These are phyloP conservation scores for Gobius niger DNA, from an alignment of 2,113 vertebrate species.

Conservation along the genomic window DNA sequence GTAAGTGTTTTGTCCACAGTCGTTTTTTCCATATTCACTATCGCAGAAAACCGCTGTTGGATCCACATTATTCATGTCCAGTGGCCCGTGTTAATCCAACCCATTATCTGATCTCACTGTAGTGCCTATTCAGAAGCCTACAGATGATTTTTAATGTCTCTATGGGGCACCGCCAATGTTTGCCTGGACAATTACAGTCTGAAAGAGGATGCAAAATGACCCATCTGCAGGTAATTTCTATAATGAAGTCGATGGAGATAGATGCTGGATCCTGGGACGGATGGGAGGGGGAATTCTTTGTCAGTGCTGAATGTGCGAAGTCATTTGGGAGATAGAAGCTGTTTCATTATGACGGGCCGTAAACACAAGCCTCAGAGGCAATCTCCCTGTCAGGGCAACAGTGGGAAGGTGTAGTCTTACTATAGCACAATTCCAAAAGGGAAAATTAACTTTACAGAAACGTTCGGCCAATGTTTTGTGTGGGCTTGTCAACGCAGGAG, in stretches of 20 bases:
- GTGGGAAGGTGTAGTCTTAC: neutral
- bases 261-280: conserved; percentile 38
- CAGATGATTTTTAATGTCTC: conserved; percentile 12
- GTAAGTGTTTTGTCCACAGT: no score
- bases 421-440: conserved; percentile 14
- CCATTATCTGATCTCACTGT: neutral
- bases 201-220: conserved; percentile 32
- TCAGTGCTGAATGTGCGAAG: conserved; percentile 16
- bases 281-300: conserved; percentile 8
- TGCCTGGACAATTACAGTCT: conserved; percentile 26
- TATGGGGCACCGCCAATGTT: conserved; percentile 20
- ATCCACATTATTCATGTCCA: neutral
- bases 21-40: no score
- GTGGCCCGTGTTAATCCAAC: neutral
- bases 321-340: conserved; percentile 14
- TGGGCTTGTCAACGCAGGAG: neutral
- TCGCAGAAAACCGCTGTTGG: neutral
- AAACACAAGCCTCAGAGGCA: conserved; percentile 15
- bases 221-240: conserved; percentile 55
- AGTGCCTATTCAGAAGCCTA: neutral
- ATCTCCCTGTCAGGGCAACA: neutral
- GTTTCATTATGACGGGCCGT: conserved; percentile 25
- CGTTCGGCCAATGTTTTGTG: neutral
- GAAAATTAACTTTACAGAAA: neutral
- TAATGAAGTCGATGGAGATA: conserved; percentile 61